Evolutionary conservation across 2,888 invertebrate species (phyloP), one percentile per base, ranked within the genome.

Genomic region (Erynnis tages): DNA sequence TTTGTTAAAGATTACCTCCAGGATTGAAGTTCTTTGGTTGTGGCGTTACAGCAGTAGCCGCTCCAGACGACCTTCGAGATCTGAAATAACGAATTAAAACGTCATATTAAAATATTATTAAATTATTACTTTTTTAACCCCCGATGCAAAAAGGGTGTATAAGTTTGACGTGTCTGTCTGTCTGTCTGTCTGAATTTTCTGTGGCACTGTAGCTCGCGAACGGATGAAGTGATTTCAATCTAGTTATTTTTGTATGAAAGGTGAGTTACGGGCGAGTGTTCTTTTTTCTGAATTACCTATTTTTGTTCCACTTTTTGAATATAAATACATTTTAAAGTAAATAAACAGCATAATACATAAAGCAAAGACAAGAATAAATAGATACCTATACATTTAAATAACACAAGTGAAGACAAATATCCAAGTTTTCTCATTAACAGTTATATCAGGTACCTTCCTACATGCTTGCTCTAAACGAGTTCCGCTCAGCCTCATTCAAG

Each of bases 21-120:
- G 93, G 93, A 68, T 92, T 93, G 68, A 94, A 80, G 80, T 93
- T 93, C 80, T 93, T 92, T 59, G 93, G 91, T 75, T 94, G 95
- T 49, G 94, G 93, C 66, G 94, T 93, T 62, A 93, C 92, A 65
- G 93, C 92, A 56, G 93, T 90, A 54, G 94, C 91, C 63, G 93
- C 93, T 57, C 93, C 94, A 57, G 95, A 95, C 61, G 95, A 95
- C 77, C 95, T 92, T 69, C 95, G 92, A 59, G 95, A 94, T 90
- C 95, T 95, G 91, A 57, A 91, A 90, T 47, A 13, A 54, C 49
- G 30, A 8, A 41, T 54, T 14, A 17, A 38, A 6, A 19, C 25
- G 30, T 47, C 27, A 38, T 16, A 30, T 7, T 23, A 45, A 37
- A 4, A n/a, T 6, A 13, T 35, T 17, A n/a, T n/a, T 1, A 7